A percentile compares a stretch with the other conserved stretches of the same genome.
Evolutionary conservation across 1,140 invertebrate species (phyloP).

Genomic region (Trigoniulus corallinus): DNA sequence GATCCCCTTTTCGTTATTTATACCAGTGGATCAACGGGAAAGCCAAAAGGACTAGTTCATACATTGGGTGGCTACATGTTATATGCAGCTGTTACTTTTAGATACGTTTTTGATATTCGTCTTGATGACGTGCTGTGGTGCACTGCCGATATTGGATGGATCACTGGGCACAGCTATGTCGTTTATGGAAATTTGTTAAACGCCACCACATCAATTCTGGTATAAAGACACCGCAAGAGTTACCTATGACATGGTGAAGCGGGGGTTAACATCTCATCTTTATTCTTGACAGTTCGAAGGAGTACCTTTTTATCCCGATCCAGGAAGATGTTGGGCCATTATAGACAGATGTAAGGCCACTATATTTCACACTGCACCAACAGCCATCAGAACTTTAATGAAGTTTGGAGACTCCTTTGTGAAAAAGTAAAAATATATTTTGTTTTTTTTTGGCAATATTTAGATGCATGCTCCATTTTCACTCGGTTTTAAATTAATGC

Average conservation of each 20-base stretch:
- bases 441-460: background rate
- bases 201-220: no score
- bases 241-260: background rate
- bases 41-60: slow-evolving; percentile 92
- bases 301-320: slow-evolving; percentile 70
- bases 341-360: slow-evolving; percentile 87
- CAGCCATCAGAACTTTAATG: slow-evolving; percentile 90
- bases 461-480: no score
- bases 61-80: slow-evolving; percentile 85
- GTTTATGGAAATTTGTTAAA: slow-evolving; percentile 88
- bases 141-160: slow-evolving; percentile 99
- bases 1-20: slow-evolving; percentile 95
- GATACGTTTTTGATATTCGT: slow-evolving; percentile 89
- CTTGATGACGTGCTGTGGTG: slow-evolving; percentile 88
- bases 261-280: slow-evolving; percentile 15
- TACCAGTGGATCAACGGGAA: slow-evolving; percentile 92
- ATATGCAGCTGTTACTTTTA: slow-evolving; percentile 76
- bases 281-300: slow-evolving; percentile 68
- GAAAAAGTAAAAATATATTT: slow-evolving; percentile 24
- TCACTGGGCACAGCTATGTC: slow-evolving; percentile 91
- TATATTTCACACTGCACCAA: slow-evolving; percentile 97
- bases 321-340: slow-evolving; percentile 74
- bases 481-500: no score
- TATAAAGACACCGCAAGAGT: background rate
- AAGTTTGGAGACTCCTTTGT: slow-evolving; percentile 48